A percentile compares a stretch with the other conserved stretches of the same genome.
Conservation (phyloP, 2,797 vertebrate species). For the Carcharodon carcharias region DNA sequence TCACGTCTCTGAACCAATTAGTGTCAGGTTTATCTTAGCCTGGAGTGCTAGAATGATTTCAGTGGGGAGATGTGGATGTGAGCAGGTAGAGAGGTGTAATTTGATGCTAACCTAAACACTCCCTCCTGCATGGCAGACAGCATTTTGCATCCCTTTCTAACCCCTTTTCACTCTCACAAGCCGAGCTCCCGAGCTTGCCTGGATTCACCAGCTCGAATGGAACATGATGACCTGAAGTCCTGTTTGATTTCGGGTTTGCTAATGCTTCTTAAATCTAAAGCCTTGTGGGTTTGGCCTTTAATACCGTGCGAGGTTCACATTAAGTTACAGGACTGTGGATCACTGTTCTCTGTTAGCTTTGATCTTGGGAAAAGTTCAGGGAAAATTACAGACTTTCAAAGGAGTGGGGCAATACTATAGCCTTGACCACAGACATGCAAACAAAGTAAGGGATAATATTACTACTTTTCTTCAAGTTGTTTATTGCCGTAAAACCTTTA, state of each 20-base stretch:
- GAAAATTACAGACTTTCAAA: not conserved
- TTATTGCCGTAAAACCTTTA: not conserved
- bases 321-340: not conserved
- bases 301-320: not conserved
- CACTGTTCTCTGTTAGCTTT: not conserved
- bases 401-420: not conserved
- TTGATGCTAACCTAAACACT: not conserved
- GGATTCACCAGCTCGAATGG: not conserved
- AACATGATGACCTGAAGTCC: not conserved
- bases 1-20: not conserved
- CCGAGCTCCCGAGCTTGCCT: not conserved
- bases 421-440: not conserved
- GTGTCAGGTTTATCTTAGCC: constrained; percentile 23
- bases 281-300: not conserved
- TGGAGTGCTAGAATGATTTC: not conserved
- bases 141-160: not conserved
- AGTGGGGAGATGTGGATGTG: not conserved
- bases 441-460: not conserved
- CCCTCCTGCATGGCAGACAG: not conserved
- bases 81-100: constrained; percentile 34
- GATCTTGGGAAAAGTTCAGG: constrained; percentile 22
- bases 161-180: not conserved
- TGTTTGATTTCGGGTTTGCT: not conserved
- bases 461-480: not conserved
- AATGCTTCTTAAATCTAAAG: not conserved